Base-by-base conservation (phyloP, 1,140 invertebrate genomes). In the Eurosta solidaginis region DNA sequence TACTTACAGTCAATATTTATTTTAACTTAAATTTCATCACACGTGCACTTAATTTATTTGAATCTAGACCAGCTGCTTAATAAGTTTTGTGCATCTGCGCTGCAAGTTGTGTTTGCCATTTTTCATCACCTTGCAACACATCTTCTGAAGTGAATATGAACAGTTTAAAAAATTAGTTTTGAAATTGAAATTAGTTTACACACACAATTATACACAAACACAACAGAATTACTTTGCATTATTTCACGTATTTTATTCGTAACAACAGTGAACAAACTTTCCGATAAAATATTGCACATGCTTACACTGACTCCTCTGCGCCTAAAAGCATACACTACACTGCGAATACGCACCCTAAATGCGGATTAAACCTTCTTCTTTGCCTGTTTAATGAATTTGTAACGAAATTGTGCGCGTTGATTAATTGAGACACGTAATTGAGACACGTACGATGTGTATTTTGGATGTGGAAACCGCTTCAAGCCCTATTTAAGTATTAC, bases 161-260 rank as follows among this genome's bases (percentile, higher is more conserved):
- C n/a, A n/a, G n/a, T n/a, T n/a, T n/a, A n/a, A n/a, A 22, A 68
- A 68, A 68, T 68, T 68, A 68, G 59, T 68, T 68, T 42, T 68
- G 33, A 68, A 54, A n/a, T n/a, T n/a, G n/a, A n/a, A 68, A 68
- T 68, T 68, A 68, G 40, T 68, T 68, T 33, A 20, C 33, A 68
- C 33, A 36, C 54, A 68, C 59, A 68, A 52, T 17, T n/a, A 47
- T 47, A 47, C 9, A 52, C 17, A 25, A 40, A 40, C 33, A 68
- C 59, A 68, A 29, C n/a, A n/a, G 33, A 68, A 29, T 68, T 42
- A 68, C 17, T 68, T n/a, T 40, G 59, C 59, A 40, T 68, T 40
- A 68, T 68, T 40, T 68, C 59, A 68, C 33, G 7, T 68, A 68
- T 7, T 68, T 40, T 36, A 36, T 17, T n/a, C 20, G 3, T 33